phyloP scores from a whole-genome alignment of 1,140 invertebrate genomes.

The Drosophila dunni region DNA sequence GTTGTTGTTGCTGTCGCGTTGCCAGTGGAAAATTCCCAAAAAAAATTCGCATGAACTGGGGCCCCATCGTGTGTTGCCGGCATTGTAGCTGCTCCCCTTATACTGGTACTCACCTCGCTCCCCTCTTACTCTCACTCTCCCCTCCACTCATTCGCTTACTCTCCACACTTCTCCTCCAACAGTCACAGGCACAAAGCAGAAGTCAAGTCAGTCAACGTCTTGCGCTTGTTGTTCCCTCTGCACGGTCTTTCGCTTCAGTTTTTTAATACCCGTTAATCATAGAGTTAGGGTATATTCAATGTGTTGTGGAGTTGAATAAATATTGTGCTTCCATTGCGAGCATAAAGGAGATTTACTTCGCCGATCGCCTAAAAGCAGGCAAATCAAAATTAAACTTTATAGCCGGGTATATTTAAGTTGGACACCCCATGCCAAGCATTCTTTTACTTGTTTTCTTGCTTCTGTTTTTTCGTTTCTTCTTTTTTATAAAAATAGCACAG shows the following conservation, averaged over 20 bases:
- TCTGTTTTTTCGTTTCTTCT: conserved; percentile 18
- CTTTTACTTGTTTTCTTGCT: neutral
- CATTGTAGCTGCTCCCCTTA: conserved; percentile 26
- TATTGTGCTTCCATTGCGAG: too few relatives aligned
- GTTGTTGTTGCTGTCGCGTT: conserved; percentile 40
- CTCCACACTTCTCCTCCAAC: neutral
- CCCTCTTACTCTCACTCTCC: conserved; percentile 1
- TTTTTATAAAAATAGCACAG: conserved; percentile 76
- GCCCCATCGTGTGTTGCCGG: conserved; percentile 55
- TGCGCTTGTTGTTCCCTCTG: conserved; percentile 43
- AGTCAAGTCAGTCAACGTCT: conserved; percentile 65
- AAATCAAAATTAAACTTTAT: too few relatives aligned
- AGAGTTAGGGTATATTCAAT: too few relatives aligned
- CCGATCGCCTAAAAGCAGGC: too few relatives aligned
- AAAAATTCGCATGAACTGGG: conserved; percentile 80
- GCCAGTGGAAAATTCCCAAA: conserved; percentile 82
- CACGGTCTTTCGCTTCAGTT: conserved; percentile 53
- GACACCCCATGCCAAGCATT: too few relatives aligned
- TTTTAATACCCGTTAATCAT: conserved; percentile 7
- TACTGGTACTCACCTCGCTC: neutral
- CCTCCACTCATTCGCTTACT: too few relatives aligned
- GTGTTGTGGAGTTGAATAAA: too few relatives aligned
- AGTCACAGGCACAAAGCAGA: conserved; percentile 29
- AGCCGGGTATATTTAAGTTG: too few relatives aligned
- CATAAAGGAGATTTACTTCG: too few relatives aligned